A percentile compares a stretch with the other conserved stretches of the same genome.
Evolutionary conservation across 2,797 vertebrate genomes (phyloP).

Genomic region (Choloepus didactylus): DNA sequence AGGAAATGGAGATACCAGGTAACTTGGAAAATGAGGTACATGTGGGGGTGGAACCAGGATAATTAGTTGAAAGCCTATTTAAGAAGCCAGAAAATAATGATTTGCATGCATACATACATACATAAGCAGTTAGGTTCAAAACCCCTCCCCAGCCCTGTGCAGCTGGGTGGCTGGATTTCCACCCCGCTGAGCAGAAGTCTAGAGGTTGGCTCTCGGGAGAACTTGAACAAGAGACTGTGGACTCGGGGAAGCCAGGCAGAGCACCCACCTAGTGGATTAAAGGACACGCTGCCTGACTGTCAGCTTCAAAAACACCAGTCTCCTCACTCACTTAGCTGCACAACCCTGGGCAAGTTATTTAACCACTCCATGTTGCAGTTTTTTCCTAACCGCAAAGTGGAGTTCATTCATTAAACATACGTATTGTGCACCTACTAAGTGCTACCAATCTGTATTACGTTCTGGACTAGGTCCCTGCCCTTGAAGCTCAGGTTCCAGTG

Average conservation of each 20-base stretch:
- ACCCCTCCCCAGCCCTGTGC: neutral
- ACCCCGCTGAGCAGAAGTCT: neutral
- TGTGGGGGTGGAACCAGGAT: neutral
- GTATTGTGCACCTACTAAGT: neutral
- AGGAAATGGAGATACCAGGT: neutral
- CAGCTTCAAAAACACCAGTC: neutral
- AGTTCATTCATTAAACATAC: neutral
- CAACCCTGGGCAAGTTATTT: neutral
- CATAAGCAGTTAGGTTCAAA: neutral
- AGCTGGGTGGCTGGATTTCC: neutral
- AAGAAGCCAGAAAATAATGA: neutral
- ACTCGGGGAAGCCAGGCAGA: neutral
- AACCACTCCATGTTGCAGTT: neutral
- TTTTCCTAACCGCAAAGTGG: neutral
- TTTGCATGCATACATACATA: neutral
- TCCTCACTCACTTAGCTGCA: neutral
- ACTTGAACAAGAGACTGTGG: neutral
- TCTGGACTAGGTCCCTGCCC: constrained; percentile 2
- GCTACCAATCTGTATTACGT: neutral
- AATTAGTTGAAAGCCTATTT: neutral
- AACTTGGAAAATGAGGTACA: neutral
- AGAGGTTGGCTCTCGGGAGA: neutral
- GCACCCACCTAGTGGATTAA: neutral
- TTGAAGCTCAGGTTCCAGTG: neutral
- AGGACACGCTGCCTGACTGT: neutral